Base-by-base conservation (phyloP, 2,113 vertebrate genomes). In the Plectropomus leopardus region DNA sequence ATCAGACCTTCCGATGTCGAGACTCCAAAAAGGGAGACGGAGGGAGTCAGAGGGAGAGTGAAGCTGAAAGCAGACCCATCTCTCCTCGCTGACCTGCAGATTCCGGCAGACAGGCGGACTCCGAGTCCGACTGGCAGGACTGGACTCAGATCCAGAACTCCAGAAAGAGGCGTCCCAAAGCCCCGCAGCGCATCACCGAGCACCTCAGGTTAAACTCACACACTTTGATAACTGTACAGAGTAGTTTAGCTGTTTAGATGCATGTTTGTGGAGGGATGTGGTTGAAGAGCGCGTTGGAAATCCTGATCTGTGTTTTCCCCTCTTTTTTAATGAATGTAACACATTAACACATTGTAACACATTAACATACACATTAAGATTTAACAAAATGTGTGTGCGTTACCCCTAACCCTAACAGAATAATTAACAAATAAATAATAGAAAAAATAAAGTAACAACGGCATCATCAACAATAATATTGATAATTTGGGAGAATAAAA, bases 11-110 rank as follows among this genome's bases (percentile, higher is more conserved):
- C 83, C 63, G 51, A 53, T n/a, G 81, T 61, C 0, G 85, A 91
- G 64, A 75, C 86, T 0, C 82, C 84, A 0, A 89, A 88, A 72
- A 90, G 23, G 72, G 86, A 87, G 72, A 16, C 53, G 0, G 73
- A 26, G n/a, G 64, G 8, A 3, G 70, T 24, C 21, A 68, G 82
- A 53, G 89, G 75, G 53, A 86, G 80, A 53, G 65, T 88, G 51
- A 90, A 47, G 78, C 91, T 95, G 26, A 94, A 68, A 58, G 79
- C 36, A 4, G 55, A 93, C 72, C 81, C 50, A 0, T 76, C 88
- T 0, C 32, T 94, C 40, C 88, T 94, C 0, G 55, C 55, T 8
- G 89, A 92, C 57, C n/a, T 93, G 54, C 40, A 82, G 21, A 23
- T 19, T 14, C 50, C 26, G 1, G 11, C 3, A 14, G 75, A 74